Base-by-base conservation (phyloP, 2,113 vertebrate genomes). In the Ornithorhynchus anatinus region DNA sequence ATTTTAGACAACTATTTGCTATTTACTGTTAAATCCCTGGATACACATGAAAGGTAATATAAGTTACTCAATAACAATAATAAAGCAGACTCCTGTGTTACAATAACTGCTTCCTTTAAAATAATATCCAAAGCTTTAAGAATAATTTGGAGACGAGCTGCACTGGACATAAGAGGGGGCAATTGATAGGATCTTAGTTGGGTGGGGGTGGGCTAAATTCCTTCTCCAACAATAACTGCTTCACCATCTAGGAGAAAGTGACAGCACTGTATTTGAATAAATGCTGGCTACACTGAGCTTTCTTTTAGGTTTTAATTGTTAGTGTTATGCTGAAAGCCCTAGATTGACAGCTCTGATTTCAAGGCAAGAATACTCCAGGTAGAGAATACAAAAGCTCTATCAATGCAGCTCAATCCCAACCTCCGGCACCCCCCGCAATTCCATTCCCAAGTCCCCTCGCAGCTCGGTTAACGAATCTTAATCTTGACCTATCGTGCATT, bases 341-440 rank as follows among this genome's bases (percentile, higher is more conserved):
- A 73, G 71, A 84, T 75, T 78, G 75, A 58, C 80, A 59, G 67
- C 69, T 39, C 68, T 82, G 60, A 25, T 74, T 78, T 74, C 67
- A 59, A 80, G 66, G 68, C 7, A 71, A 73, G 77, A 23, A 4
- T 45, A 76, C 42, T 36, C 38, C 58, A 84, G 60, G 73, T 51
- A 73, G 73, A 72, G 48, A 63, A 65, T 7, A 44, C 35, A 29
- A 53, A 33, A 39, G 63, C 66, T 2, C 19, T 3, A 32, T 39
- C 38, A 65, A 23, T 5, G 15, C 32, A 57, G 40, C 70, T 59
- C 56, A 3, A 62, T 31, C 81, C 37, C 36, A 59, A 75, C 22
- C 22, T 9, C 3, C n/a, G n/a, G n/a, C n/a, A n/a, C n/a, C n/a
- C n/a, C n/a, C n/a, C n/a, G n/a, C n/a, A n/a, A 7, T 0, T 47